These are phyloP conservation scores for Stenotaenia linearis DNA, from an alignment of 2,888 invertebrate species.

Conservation along the genomic window DNA sequence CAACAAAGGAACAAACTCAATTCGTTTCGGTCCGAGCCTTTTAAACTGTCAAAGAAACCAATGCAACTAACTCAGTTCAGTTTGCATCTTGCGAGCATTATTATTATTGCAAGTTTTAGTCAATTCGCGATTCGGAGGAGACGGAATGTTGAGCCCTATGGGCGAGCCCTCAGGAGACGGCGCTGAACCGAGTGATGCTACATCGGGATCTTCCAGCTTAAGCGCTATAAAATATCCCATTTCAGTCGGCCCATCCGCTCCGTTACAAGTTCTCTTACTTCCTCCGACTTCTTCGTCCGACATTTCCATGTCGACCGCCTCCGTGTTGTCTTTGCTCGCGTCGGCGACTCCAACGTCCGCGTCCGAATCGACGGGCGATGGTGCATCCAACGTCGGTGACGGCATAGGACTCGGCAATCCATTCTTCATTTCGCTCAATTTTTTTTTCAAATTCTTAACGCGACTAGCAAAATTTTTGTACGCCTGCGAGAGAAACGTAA, in stretches of 20 bases:
- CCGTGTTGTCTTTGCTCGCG: conserved; percentile 34
- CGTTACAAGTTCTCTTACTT: background rate
- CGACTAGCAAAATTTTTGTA: conserved; percentile 88
- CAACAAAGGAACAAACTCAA: no score
- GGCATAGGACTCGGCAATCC: conserved; percentile 62
- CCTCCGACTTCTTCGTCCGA: conserved; percentile 35
- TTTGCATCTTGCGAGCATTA: no score
- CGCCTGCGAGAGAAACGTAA: no score
- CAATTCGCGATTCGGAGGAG: conserved; percentile 8
- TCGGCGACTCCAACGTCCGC: conserved; percentile 4
- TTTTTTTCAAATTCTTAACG: conserved; percentile 76
- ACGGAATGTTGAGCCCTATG: conserved; percentile 37
- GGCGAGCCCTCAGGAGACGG: conserved; percentile 39
- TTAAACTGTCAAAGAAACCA: background rate
- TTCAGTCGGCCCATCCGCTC: background rate
- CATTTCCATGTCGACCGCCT: conserved; percentile 37
- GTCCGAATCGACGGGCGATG: conserved; percentile 56
- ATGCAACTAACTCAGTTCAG: background rate
- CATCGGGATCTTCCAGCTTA: conserved; percentile 21
- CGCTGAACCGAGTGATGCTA: conserved; percentile 35
- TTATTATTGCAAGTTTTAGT: background rate
- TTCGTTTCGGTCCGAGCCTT: background rate
- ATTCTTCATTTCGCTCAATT: conserved; percentile 72
- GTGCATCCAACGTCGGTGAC: conserved; percentile 61
- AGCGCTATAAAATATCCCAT: conserved; percentile 14